Evolutionary conservation across 2,888 invertebrate species (phyloP).

Genomic region (Euplagia quadripunctaria): DNA sequence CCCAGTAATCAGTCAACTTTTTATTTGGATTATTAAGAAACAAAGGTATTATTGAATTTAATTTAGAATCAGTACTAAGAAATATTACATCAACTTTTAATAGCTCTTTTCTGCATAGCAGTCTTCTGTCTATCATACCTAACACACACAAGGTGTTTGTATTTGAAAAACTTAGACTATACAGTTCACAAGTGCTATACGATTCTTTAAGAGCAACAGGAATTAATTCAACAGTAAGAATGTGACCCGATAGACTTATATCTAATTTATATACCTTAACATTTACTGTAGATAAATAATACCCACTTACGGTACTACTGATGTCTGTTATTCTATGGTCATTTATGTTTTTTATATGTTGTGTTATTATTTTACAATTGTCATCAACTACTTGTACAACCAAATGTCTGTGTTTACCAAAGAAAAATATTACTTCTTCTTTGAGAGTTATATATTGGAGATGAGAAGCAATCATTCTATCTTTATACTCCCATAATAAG

Average conservation of each 20-base stretch:
- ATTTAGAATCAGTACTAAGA: conserved; percentile 49
- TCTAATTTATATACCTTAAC: conserved; percentile 66
- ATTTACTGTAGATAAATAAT: conserved; percentile 68
- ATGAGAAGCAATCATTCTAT: conserved; percentile 68
- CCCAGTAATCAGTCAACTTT: conserved; percentile 69
- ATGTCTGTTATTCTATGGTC: conserved; percentile 72
- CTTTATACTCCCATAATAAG: conserved; percentile 69
- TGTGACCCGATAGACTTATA: conserved; percentile 38
- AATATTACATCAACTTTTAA: conserved; percentile 67
- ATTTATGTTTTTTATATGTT: conserved; percentile 69
- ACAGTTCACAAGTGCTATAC: conserved; percentile 62
- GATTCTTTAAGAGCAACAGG: conserved; percentile 60
- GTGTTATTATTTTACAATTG: conserved; percentile 58
- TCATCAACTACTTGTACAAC: conserved; percentile 64
- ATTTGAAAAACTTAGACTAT: conserved; percentile 61
- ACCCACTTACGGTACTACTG: conserved; percentile 45
- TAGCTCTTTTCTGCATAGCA: conserved; percentile 64
- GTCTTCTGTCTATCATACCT: conserved; percentile 62
- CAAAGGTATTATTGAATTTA: conserved; percentile 53
- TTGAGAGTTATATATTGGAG: conserved; percentile 55
- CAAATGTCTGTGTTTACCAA: conserved; percentile 76
- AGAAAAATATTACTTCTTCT: conserved; percentile 65
- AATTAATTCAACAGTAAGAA: conserved; percentile 52
- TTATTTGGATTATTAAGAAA: conserved; percentile 67
- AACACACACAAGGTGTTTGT: conserved; percentile 65